A percentile compares a stretch with the other conserved stretches of the same genome.
Evolutionary conservation across 2,113 vertebrate genomes (phyloP).

Genomic region (Triplophysa rosa): DNA sequence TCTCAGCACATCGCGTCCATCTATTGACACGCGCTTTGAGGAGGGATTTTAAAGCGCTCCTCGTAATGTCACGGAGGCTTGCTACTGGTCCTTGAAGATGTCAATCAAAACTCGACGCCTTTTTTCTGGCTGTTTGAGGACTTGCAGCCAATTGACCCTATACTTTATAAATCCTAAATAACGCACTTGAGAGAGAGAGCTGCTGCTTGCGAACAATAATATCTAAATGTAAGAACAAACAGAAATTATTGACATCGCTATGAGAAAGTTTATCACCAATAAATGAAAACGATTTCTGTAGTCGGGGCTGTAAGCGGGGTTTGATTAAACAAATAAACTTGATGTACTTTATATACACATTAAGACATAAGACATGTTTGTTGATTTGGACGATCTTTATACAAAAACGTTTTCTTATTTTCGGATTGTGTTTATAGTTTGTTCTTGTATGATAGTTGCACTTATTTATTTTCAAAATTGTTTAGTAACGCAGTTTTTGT

Average conservation of each 20-base stretch:
- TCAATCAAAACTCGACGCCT: slow-evolving; percentile 79
- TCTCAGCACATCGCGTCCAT: slow-evolving; percentile 74
- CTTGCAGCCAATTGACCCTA: slow-evolving; percentile 35
- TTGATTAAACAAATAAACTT: too few relatives aligned
- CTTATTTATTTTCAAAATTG: too few relatives aligned
- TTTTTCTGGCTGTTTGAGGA: slow-evolving; percentile 35
- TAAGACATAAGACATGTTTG: too few relatives aligned
- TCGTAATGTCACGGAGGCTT: slow-evolving; percentile 76
- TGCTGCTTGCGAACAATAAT: neutral
- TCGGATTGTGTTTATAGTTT: neutral
- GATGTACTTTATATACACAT: too few relatives aligned
- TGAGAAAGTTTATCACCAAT: neutral
- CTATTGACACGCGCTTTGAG: slow-evolving; percentile 73
- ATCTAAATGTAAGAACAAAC: neutral
- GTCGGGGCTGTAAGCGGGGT: too few relatives aligned
- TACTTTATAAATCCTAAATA: slow-evolving; percentile 56
- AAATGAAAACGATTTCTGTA: neutral
- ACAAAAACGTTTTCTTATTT: neutral
- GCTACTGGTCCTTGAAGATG: slow-evolving; percentile 76
- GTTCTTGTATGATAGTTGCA: neutral
- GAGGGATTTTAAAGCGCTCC: slow-evolving; percentile 87
- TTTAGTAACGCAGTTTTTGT: too few relatives aligned
- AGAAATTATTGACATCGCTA: neutral
- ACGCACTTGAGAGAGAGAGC: slow-evolving; percentile 54
- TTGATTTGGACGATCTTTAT: too few relatives aligned